Evolutionary conservation across 2,888 invertebrate species (phyloP).

Genomic region (Idaea dimidiata): DNA sequence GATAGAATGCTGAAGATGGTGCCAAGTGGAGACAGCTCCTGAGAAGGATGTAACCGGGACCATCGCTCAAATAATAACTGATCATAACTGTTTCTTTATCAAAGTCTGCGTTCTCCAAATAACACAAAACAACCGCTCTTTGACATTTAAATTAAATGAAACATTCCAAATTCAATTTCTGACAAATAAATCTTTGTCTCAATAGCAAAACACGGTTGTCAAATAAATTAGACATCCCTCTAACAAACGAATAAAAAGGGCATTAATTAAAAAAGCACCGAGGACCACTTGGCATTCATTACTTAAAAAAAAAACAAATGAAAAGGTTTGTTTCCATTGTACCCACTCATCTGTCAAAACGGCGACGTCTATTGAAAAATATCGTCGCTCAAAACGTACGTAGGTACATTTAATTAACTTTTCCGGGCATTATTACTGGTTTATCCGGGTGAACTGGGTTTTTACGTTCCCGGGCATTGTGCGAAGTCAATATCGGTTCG

Average conservation of each 20-base stretch:
- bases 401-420: conserved; percentile 64
- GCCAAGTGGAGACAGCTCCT: too few species aligned
- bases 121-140: neutral
- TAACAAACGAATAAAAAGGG: conserved; percentile 15
- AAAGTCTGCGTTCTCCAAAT: neutral
- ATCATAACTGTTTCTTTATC: too few species aligned
- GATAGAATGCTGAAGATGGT: too few species aligned
- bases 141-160: neutral
- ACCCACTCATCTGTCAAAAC: conserved; percentile 35
- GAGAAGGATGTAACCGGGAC: too few species aligned
- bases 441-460: conserved; percentile 48
- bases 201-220: neutral
- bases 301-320: conserved; percentile 8
- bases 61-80: too few species aligned
- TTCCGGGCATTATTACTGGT: conserved; percentile 59
- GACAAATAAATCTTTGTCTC: neutral
- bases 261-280: conserved; percentile 2
- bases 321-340: conserved; percentile 7
- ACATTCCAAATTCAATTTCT: neutral
- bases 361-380: conserved; percentile 56
- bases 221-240: conserved; percentile 20
- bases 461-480: conserved; percentile 65
- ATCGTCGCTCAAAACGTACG: conserved; percentile 51
- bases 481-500: conserved; percentile 66
- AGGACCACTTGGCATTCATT: conserved; percentile 18